Conservation (phyloP, 2,888 invertebrate genomes). For the Meteorus cinctellus region DNA sequence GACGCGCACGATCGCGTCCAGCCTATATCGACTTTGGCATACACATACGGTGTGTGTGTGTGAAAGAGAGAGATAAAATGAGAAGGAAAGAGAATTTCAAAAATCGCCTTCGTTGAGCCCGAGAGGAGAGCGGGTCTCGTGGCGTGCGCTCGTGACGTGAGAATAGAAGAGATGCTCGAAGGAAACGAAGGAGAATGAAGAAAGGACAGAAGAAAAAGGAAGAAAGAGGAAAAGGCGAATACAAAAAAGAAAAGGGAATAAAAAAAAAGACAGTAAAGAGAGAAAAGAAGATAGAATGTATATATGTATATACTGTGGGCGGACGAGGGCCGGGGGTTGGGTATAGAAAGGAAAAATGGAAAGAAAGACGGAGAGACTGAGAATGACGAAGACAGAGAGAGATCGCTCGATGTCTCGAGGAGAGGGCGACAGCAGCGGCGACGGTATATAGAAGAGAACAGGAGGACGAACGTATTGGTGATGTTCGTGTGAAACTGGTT, state of each 20-base stretch:
- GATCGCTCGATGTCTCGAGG: constrained; percentile 6
- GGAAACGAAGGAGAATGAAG: background rate
- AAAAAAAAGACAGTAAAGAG: constrained; percentile 21
- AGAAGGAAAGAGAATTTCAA: constrained; percentile 5
- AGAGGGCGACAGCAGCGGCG: constrained; percentile 19
- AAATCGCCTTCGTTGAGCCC: constrained; percentile 29
- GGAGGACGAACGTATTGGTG: constrained; percentile 60
- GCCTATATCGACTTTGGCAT: constrained; percentile 24
- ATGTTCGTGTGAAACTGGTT: constrained; percentile 70
- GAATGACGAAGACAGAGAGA: constrained; percentile 45
- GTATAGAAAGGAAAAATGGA: constrained; percentile 41
- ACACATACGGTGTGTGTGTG: background rate
- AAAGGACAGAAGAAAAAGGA: constrained; percentile 15
- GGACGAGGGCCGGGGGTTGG: constrained; percentile 19
- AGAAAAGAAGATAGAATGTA: constrained; percentile 28
- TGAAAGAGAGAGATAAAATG: background rate
- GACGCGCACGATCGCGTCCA: constrained; percentile 26
- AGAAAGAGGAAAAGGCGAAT: background rate
- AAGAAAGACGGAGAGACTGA: constrained; percentile 46
- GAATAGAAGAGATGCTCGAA: constrained; percentile 27
- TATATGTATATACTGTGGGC: constrained; percentile 20
- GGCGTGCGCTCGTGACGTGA: constrained; percentile 30
- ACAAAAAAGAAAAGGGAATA: background rate
- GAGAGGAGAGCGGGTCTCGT: constrained; percentile 19
- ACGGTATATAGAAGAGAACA: constrained; percentile 28